Conservation (phyloP, 2,888 invertebrate genomes). For the Eristalis pertinax region DNA sequence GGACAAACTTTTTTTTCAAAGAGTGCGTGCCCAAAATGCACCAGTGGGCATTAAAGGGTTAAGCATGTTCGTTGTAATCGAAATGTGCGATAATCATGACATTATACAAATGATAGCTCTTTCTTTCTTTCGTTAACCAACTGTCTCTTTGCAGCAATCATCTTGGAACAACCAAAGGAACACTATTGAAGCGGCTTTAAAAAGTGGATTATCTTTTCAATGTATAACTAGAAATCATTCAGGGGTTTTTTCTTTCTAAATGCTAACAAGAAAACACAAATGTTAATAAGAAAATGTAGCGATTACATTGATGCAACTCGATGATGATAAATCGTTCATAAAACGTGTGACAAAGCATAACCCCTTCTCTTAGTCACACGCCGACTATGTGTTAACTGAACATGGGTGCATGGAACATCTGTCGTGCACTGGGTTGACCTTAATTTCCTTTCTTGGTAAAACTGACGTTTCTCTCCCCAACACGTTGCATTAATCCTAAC, state of each 20-base stretch:
- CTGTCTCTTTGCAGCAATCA: too few relatives aligned
- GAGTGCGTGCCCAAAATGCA: too few relatives aligned
- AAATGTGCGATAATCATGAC: too few relatives aligned
- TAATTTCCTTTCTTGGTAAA: constrained; percentile 48
- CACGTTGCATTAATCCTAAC: constrained; percentile 42
- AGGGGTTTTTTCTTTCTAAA: not conserved
- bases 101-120: too few relatives aligned
- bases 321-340: not conserved
- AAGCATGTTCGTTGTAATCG: too few relatives aligned
- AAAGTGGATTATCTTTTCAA: not conserved
- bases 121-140: too few relatives aligned
- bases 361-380: constrained; percentile 6
- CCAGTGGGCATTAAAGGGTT: too few relatives aligned
- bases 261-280: not conserved
- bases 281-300: not conserved
- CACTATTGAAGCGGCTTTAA: not conserved
- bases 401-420: constrained; percentile 20
- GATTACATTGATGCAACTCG: not conserved
- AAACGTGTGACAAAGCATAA: not conserved
- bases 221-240: not conserved
- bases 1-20: too few relatives aligned
- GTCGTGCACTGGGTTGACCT: constrained; percentile 43
- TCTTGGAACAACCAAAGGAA: too few relatives aligned
- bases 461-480: not conserved
- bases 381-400: constrained; percentile 10